A percentile compares a stretch with the other conserved stretches of the same genome.
These are phyloP conservation scores for Tanypteryx hageni DNA, from an alignment of 2,888 invertebrate genomes.

Conservation along the genomic window DNA sequence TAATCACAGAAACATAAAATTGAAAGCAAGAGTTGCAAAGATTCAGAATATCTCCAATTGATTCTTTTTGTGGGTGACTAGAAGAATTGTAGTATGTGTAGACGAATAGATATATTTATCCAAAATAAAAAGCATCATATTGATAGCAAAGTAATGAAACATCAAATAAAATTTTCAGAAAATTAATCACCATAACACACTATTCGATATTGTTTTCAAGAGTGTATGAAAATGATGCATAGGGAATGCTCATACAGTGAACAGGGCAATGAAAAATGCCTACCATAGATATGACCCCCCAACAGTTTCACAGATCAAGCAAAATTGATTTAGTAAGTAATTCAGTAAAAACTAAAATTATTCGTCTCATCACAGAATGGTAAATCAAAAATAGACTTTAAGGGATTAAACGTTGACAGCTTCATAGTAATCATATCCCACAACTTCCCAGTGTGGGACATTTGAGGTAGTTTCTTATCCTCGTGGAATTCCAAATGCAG, in stretches of 20 bases:
- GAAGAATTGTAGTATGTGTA: too few species aligned
- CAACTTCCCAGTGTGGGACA: neutral
- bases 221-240: too few species aligned
- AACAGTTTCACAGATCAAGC: neutral
- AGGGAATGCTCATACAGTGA: neutral
- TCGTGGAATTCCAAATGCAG: constrained; percentile 24
- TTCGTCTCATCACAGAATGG: constrained; percentile 10
- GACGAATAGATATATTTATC: too few species aligned
- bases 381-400: constrained; percentile 36
- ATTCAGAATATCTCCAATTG: too few species aligned
- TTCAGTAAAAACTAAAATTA: neutral
- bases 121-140: too few species aligned
- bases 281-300: neutral
- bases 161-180: too few species aligned
- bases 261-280: neutral
- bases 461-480: constrained; percentile 55
- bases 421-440: constrained; percentile 26
- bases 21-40: too few species aligned
- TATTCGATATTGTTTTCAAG: too few species aligned
- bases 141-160: too few species aligned
- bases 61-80: too few species aligned
- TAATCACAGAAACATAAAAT: too few species aligned
- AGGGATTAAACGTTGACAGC: neutral
- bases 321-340: neutral
- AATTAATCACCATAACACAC: too few species aligned